Conservation (phyloP, 2,888 invertebrate genomes). For the Carcina quercana region DNA sequence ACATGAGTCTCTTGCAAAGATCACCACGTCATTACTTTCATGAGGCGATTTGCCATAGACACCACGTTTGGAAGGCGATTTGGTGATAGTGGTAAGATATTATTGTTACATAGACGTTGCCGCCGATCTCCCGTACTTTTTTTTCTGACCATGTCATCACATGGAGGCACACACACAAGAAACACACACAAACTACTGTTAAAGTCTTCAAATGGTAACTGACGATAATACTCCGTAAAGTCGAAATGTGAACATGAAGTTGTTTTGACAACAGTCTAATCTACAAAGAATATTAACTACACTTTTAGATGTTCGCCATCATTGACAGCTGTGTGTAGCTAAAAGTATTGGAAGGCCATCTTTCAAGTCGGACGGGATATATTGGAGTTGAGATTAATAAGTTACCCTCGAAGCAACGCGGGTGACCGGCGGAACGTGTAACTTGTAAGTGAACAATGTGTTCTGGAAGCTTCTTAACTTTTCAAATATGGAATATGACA, state of each 20-base stretch:
- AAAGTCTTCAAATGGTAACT: not conserved
- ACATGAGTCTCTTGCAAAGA: not conserved
- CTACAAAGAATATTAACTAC: too few species aligned
- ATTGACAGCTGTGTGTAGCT: not conserved
- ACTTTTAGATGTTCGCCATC: too few species aligned
- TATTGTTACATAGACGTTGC: too few species aligned
- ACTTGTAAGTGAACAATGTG: too few species aligned
- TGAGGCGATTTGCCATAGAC: not conserved
- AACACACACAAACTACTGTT: not conserved
- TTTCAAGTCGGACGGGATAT: slow-evolving; percentile 3
- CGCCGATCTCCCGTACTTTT: too few species aligned
- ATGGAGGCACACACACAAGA: not conserved
- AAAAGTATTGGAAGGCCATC: slow-evolving; percentile 4
- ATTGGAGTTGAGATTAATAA: slow-evolving; percentile 9
- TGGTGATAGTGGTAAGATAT: not conserved
- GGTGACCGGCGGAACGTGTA: not conserved
- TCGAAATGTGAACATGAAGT: not conserved
- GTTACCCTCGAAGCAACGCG: slow-evolving; percentile 2
- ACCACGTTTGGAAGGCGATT: not conserved
- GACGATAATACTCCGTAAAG: not conserved
- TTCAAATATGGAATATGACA: too few species aligned
- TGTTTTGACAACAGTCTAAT: too few species aligned
- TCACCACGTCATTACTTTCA: not conserved
- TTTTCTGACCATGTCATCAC: not conserved
- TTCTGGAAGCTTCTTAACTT: too few species aligned